Evolutionary conservation across 1,140 invertebrate genomes (phyloP).

Genomic region (Drosophila pseudoobscura): DNA sequence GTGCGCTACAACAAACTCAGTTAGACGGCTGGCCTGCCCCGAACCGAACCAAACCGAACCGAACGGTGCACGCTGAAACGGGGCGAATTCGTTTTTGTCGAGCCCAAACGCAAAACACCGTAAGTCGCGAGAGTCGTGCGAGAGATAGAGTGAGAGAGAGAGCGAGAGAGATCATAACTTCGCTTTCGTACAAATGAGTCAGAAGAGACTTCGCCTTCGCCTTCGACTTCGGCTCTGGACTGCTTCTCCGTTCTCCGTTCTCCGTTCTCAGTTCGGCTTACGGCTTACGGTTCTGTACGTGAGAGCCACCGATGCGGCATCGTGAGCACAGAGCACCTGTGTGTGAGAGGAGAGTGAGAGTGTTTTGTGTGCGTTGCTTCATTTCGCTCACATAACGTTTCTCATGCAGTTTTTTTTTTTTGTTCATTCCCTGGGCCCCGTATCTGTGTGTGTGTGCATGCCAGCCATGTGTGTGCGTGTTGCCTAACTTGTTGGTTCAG

Average conservation of each 20-base stretch:
- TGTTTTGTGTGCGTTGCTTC: slow-evolving; percentile 70
- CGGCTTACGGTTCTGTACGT: too few species aligned
- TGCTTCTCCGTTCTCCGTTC: too few species aligned
- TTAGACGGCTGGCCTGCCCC: slow-evolving; percentile 52
- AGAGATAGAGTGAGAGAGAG: slow-evolving; percentile 12
- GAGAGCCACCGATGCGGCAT: slow-evolving; percentile 5
- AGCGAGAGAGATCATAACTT: slow-evolving; percentile 37
- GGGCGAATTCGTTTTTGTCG: slow-evolving; percentile 29
- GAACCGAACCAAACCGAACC: too few species aligned
- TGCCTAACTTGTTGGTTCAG: slow-evolving; percentile 60
- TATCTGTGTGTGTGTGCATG: slow-evolving; percentile 17
- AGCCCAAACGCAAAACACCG: slow-evolving; percentile 70
- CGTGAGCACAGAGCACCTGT: slow-evolving; percentile 43
- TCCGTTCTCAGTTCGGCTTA: too few species aligned
- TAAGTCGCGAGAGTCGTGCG: slow-evolving; percentile 43
- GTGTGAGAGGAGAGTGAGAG: slow-evolving; percentile 71
- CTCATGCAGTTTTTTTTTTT: slow-evolving; percentile 75
- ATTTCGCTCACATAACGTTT: slow-evolving; percentile 80
- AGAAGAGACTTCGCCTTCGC: slow-evolving; percentile 21
- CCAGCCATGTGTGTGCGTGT: too few species aligned
- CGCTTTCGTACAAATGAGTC: slow-evolving; percentile 70
- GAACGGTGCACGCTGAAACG: too few species aligned
- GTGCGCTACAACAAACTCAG: slow-evolving; percentile 70
- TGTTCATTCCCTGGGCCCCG: slow-evolving; percentile 30
- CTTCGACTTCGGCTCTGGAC: slow-evolving; percentile 2